phyloP scores from a whole-genome alignment of 64 coral and sea anemone genomes.

The Cladopsammia gracilis region DNA sequence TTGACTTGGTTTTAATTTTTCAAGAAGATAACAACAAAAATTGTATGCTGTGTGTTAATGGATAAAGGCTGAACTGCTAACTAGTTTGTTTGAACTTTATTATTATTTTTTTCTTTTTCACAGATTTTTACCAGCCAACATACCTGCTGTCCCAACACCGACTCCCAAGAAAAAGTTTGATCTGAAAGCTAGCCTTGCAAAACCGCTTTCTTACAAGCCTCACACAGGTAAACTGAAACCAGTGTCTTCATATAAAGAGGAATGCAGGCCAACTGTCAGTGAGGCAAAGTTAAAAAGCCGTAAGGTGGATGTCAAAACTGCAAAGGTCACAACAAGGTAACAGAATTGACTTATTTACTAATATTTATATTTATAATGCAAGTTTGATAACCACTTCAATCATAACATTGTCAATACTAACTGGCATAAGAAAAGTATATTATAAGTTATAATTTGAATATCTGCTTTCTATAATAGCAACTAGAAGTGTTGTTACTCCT shows the following conservation, averaged over 20 bases:
- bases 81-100: neutral
- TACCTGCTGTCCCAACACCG: conserved; percentile 8
- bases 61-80: no score
- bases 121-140: conserved; percentile 34
- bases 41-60: no score
- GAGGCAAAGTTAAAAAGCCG: conserved; percentile 46
- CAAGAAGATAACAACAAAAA: neutral
- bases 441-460: no score
- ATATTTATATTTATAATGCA: no score
- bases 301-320: conserved; percentile 80
- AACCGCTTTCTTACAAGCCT: conserved; percentile 88
- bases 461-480: no score
- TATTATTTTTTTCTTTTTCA: neutral
- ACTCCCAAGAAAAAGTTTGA: conserved; percentile 90
- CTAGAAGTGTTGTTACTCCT: no score
- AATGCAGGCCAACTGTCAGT: conserved; percentile 31
- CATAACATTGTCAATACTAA: no score
- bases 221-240: conserved; percentile 89
- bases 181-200: conserved; percentile 93
- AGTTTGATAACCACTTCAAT: no score
- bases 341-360: neutral
- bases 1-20: no score
- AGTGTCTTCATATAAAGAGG: conserved; percentile 62
- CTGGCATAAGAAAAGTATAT: no score
- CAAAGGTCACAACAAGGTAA: conserved; percentile 80